phyloP scores from a whole-genome alignment of 1,140 invertebrate genomes.

The Drosophila sucinea region DNA sequence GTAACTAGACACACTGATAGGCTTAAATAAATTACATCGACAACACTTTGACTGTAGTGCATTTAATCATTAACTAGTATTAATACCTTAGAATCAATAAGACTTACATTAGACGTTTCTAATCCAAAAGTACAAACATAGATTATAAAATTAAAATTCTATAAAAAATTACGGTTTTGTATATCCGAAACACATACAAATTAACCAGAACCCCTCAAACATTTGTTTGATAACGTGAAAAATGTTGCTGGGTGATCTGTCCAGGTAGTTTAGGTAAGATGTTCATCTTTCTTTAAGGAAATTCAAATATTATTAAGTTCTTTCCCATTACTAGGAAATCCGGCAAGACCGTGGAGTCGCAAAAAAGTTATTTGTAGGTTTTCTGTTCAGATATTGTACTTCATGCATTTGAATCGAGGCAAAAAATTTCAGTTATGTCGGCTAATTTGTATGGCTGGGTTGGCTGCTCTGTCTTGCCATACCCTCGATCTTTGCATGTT shows the following conservation, averaged over 20 bases:
- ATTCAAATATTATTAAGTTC: neutral
- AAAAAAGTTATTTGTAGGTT: constrained; percentile 48
- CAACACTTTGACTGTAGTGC: no score
- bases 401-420: constrained; percentile 48
- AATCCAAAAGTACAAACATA: no score
- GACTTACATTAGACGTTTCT: no score
- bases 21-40: no score
- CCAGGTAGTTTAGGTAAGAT: constrained; percentile 27
- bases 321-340: constrained; percentile 11
- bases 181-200: no score
- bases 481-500: constrained; percentile 60
- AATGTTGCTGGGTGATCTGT: constrained; percentile 48
- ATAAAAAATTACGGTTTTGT: no score
- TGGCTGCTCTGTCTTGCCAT: constrained; percentile 63
- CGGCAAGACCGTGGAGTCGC: neutral
- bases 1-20: no score
- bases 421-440: constrained; percentile 25
- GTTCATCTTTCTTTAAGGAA: neutral
- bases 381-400: constrained; percentile 56
- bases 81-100: no score
- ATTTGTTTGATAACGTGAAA: no score
- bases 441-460: constrained; percentile 36
- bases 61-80: no score
- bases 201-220: no score
- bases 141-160: no score